Percentiles rank a stretch among this genome's conserved stretches.
These are phyloP conservation scores for Thryonomys swinderianus DNA, from an alignment of 2,113 vertebrate genomes.

Conservation along the genomic window DNA sequence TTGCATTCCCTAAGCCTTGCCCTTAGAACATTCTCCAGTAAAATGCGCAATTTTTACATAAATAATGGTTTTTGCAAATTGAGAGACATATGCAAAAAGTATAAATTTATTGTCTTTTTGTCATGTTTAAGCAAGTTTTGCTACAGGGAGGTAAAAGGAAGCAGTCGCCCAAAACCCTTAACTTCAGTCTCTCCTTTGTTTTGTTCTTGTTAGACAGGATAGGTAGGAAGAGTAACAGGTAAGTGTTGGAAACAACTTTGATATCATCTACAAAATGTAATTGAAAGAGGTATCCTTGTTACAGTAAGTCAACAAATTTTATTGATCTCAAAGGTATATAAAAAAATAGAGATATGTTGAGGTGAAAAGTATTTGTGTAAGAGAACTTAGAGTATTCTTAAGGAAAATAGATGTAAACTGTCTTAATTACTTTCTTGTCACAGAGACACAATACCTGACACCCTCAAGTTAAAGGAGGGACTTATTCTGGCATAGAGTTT, in stretches of 20 bases:
- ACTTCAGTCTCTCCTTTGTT: constrained; percentile 29
- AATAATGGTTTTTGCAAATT: constrained; percentile 38
- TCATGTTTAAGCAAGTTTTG: constrained; percentile 9
- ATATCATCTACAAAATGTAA: neutral
- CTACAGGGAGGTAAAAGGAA: neutral
- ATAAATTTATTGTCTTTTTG: constrained; percentile 31
- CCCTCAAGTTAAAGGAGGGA: neutral
- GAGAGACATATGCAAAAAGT: neutral
- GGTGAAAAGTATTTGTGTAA: neutral
- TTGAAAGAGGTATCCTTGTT: neutral
- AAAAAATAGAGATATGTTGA: neutral
- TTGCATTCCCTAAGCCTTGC: neutral
- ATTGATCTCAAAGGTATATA: neutral
- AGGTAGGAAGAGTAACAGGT: neutral
- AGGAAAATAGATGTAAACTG: neutral
- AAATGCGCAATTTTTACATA: constrained; percentile 17
- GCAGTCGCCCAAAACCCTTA: neutral
- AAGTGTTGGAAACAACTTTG: neutral
- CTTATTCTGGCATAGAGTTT: neutral
- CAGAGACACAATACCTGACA: neutral
- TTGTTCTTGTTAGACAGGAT: constrained; percentile 1
- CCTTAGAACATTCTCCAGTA: neutral
- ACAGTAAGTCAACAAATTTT: neutral
- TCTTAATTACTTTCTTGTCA: neutral
- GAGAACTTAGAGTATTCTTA: neutral